phyloP scores from a whole-genome alignment of 2,888 invertebrate species.

The Pteria penguin region DNA sequence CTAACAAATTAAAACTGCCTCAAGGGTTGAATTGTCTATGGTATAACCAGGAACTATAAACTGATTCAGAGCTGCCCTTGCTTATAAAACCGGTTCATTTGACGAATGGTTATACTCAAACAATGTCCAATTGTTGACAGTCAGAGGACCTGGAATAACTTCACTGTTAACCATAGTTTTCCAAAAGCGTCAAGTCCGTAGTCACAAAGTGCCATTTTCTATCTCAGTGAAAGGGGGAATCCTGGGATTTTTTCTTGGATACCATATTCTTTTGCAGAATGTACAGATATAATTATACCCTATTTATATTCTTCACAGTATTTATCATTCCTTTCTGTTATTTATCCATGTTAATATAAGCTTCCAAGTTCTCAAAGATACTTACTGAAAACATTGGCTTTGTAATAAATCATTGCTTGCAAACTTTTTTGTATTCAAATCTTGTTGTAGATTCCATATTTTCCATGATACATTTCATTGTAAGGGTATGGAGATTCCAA shows the following conservation, averaged over 20 bases:
- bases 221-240: conserved; percentile 90
- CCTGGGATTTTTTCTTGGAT: conserved; percentile 81
- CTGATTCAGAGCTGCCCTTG: conserved; percentile 77
- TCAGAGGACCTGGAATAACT: conserved; percentile 78
- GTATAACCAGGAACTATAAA: conserved; percentile 42
- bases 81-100: conserved; percentile 95
- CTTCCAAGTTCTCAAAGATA: conserved; percentile 97
- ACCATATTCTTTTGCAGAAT: conserved; percentile 62
- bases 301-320: conserved; percentile 97
- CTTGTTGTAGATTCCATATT: conserved; percentile 95
- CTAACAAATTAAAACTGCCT: conserved; percentile 87
- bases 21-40: conserved; percentile 49
- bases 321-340: conserved; percentile 97
- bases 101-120: conserved; percentile 96
- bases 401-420: conserved; percentile 94
- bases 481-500: conserved; percentile 96
- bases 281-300: conserved; percentile 92
- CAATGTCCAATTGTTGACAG: conserved; percentile 96
- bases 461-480: conserved; percentile 93
- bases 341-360: conserved; percentile 97
- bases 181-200: conserved; percentile 72
- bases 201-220: conserved; percentile 73
- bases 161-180: conserved; percentile 72
- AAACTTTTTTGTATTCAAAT: conserved; percentile 96
- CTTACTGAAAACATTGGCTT: conserved; percentile 97